phyloP scores from a whole-genome alignment of 2,113 vertebrate genomes.

The Sebastes schlegelii region DNA sequence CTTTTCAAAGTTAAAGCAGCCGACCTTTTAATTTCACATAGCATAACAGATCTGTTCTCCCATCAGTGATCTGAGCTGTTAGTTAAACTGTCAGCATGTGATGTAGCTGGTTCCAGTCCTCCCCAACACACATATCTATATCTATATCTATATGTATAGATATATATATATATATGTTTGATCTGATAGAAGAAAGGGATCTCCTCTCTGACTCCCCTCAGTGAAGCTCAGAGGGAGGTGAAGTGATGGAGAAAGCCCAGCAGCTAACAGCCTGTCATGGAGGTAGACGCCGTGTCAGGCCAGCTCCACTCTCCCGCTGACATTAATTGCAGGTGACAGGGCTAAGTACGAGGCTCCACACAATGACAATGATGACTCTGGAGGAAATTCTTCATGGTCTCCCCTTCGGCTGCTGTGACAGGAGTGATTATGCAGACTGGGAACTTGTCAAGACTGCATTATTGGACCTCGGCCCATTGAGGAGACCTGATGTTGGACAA shows the following conservation, averaged over 20 bases:
- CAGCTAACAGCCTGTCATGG: conserved; percentile 72
- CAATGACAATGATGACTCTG: conserved; percentile 76
- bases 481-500: conserved; percentile 19
- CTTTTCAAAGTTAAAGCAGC: too few relatives aligned
- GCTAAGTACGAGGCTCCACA: conserved; percentile 78
- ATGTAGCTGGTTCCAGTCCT: not conserved
- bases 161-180: not conserved
- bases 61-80: not conserved
- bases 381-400: conserved; percentile 78
- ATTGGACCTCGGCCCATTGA: conserved; percentile 34
- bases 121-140: not conserved
- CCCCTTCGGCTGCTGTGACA: conserved; percentile 70
- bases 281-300: conserved; percentile 71
- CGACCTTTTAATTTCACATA: too few relatives aligned
- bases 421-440: conserved; percentile 72
- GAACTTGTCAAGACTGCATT: conserved; percentile 59
- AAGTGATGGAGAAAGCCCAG: conserved; percentile 44
- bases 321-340: conserved; percentile 83
- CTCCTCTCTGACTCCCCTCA: conserved; percentile 31
- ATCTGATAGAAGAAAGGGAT: not conserved
- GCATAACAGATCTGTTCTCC: not conserved
- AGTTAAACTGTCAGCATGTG: not conserved
- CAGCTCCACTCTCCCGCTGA: conserved; percentile 68
- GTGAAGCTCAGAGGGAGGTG: conserved; percentile 36
- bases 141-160: too few relatives aligned